These are phyloP conservation scores for Bubo scandiacus DNA, from an alignment of 2,113 vertebrate genomes.

Conservation along the genomic window DNA sequence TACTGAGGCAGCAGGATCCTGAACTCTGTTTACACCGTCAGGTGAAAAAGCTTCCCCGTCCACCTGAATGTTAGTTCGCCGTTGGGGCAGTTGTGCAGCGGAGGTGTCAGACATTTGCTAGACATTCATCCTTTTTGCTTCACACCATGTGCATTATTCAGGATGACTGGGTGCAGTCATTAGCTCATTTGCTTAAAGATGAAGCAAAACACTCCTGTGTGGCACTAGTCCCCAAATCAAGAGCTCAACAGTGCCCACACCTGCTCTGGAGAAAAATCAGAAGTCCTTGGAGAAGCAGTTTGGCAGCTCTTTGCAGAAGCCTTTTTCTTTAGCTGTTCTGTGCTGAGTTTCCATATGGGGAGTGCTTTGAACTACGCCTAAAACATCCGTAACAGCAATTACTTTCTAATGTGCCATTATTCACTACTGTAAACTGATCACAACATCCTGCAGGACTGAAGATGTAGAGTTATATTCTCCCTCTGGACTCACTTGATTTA, in stretches of 20 bases:
- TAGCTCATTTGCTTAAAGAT: neutral
- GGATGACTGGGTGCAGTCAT: neutral
- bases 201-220: neutral
- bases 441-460: neutral
- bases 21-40: rapidly evolving
- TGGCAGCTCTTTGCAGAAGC: neutral
- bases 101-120: too few species aligned
- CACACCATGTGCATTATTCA: neutral
- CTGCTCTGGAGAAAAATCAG: neutral
- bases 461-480: neutral
- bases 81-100: neutral
- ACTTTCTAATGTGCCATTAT: neutral
- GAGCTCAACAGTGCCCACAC: neutral
- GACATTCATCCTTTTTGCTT: neutral
- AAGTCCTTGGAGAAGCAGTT: neutral
- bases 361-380: neutral
- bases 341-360: neutral
- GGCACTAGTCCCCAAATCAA: neutral
- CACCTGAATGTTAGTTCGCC: too few species aligned
- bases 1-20: neutral
- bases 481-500: neutral
- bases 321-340: neutral
- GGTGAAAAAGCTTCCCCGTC: neutral
- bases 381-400: rapidly evolving
- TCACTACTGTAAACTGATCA: neutral